Percentiles rank a stretch among this genome's conserved stretches.
phyloP scores from a whole-genome alignment of 2,797 vertebrate species.

The Crypturellus tataupa region DNA sequence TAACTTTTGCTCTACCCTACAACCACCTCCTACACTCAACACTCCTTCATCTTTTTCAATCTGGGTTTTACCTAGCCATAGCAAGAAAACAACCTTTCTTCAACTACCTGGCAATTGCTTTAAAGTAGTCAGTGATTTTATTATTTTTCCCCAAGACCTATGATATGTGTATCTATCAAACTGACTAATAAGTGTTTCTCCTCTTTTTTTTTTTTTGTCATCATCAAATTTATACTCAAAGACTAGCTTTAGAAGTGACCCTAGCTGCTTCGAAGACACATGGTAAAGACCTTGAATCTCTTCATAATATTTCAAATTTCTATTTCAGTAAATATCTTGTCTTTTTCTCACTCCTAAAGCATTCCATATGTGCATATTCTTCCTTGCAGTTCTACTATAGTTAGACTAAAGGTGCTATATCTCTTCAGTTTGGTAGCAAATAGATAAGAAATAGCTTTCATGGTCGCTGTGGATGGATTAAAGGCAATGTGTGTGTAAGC shows the following conservation, averaged over 20 bases:
- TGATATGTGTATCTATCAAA: background rate
- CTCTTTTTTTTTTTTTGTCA: background rate
- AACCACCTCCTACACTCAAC: background rate
- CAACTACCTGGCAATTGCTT: background rate
- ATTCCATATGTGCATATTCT: background rate
- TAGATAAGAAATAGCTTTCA: background rate
- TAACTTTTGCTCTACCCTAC: background rate
- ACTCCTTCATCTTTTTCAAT: background rate
- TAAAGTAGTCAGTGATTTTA: background rate
- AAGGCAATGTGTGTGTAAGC: background rate
- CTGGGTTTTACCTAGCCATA: background rate
- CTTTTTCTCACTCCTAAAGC: background rate
- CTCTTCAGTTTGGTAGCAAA: background rate
- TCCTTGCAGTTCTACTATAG: background rate
- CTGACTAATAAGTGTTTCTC: background rate
- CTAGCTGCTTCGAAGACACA: background rate
- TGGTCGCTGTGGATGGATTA: background rate
- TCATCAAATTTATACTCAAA: background rate
- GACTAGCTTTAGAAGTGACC: background rate
- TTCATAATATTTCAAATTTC: background rate
- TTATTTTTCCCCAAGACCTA: background rate
- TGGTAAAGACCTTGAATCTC: background rate
- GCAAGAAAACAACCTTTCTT: background rate
- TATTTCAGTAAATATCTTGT: background rate
- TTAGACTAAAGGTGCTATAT: background rate